phyloP scores from a whole-genome alignment of 2,797 vertebrate genomes.

The Zonotrichia albicollis region DNA sequence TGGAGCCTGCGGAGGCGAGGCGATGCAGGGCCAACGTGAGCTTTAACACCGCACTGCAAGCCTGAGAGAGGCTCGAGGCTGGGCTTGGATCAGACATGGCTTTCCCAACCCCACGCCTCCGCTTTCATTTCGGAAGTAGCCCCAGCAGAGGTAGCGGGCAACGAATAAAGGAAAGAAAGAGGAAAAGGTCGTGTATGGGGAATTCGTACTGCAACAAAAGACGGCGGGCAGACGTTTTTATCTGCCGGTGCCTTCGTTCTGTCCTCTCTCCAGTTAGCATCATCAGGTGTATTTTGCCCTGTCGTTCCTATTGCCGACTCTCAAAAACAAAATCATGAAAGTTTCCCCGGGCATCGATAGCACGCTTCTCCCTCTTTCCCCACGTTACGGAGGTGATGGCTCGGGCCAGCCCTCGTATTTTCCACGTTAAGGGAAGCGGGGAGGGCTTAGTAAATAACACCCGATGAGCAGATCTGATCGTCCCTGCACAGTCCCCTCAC shows the following conservation, averaged over 20 bases:
- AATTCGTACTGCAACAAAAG: background rate
- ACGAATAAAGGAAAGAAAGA: background rate
- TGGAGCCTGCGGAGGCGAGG: background rate
- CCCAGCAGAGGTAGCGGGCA: background rate
- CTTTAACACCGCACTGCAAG: background rate
- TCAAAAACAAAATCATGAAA: background rate
- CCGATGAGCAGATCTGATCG: background rate
- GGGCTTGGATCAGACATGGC: background rate
- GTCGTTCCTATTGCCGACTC: background rate
- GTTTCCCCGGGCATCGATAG: no score
- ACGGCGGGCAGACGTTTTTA: background rate
- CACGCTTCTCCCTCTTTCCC: background rate
- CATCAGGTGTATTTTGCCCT: background rate
- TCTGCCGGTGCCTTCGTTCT: background rate
- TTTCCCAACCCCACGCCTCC: background rate
- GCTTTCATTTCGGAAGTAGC: background rate
- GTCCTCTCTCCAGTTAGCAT: background rate
- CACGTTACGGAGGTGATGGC: background rate
- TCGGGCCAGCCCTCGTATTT: background rate
- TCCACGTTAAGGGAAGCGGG: background rate
- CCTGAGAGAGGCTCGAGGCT: background rate
- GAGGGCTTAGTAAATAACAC: background rate
- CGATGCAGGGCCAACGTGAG: background rate
- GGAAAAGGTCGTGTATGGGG: background rate
- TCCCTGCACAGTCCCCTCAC: background rate